Percentiles rank a stretch among this genome's conserved stretches.
Conservation (phyloP, 2,888 invertebrate species). For the Anthophora plumipes region DNA sequence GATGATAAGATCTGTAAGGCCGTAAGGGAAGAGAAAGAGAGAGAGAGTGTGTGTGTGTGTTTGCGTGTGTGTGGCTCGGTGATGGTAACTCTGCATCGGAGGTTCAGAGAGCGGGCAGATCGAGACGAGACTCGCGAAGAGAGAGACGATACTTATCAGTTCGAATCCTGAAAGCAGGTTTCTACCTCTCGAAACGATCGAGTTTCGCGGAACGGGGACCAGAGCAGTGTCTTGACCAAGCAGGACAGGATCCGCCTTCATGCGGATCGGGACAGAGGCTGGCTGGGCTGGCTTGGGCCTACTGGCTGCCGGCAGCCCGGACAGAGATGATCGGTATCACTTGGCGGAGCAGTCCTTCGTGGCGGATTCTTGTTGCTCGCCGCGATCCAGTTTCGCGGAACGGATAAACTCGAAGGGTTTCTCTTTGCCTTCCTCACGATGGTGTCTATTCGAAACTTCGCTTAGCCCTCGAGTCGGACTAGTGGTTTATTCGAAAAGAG, state of each 20-base stretch:
- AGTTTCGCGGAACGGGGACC: constrained; percentile 61
- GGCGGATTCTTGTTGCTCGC: constrained; percentile 62
- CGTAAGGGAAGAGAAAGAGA: neutral
- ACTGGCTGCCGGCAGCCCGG: constrained; percentile 27
- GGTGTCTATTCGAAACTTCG: too few relatives aligned
- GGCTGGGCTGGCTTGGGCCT: constrained; percentile 1
- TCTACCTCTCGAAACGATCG: constrained; percentile 63
- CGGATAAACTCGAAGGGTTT: constrained; percentile 64
- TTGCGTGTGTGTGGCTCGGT: too few relatives aligned
- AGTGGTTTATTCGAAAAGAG: too few relatives aligned
- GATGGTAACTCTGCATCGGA: neutral
- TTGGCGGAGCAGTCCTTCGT: constrained; percentile 55
- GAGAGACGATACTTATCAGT: constrained; percentile 61
- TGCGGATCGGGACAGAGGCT: constrained; percentile 25
- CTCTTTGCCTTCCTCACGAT: constrained; percentile 1
- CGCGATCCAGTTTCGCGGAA: constrained; percentile 70
- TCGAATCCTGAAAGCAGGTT: constrained; percentile 64
- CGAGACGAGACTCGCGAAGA: constrained; percentile 26
- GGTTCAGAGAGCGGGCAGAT: constrained; percentile 19
- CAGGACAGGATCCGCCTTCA: constrained; percentile 55
- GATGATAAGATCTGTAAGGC: constrained; percentile 54
- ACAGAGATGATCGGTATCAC: constrained; percentile 65
- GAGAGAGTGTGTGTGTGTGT: too few relatives aligned
- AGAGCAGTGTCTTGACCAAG: constrained; percentile 26
- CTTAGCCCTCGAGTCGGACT: too few relatives aligned